These are phyloP conservation scores for Neodiprion pinetum DNA, from an alignment of 1,140 invertebrate species.

Conservation along the genomic window DNA sequence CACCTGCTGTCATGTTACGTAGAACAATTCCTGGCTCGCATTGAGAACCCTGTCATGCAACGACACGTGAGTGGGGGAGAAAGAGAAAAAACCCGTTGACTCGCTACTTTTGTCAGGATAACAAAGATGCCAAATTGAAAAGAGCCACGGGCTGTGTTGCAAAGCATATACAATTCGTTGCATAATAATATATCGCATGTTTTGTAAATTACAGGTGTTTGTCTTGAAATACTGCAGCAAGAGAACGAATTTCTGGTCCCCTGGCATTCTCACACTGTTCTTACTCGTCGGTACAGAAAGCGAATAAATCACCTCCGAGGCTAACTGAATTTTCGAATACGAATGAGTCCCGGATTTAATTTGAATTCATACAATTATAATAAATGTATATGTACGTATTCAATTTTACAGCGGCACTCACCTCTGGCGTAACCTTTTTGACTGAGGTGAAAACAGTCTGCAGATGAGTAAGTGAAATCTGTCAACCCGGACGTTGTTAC, in stretches of 20 bases:
- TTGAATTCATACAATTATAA: no score
- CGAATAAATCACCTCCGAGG: no score
- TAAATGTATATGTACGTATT: background rate
- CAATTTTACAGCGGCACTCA: conserved; percentile 40
- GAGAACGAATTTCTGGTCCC: no score
- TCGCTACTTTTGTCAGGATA: background rate
- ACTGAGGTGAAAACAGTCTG: conserved; percentile 78
- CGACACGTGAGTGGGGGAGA: background rate
- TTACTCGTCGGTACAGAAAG: no score
- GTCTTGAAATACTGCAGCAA: no score
- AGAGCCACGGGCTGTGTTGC: background rate
- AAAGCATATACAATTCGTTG: no score
- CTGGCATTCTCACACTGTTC: no score
- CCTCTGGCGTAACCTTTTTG: conserved; percentile 68
- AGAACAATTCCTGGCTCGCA: background rate
- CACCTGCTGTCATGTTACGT: background rate
- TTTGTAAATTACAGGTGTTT: no score
- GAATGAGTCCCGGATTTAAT: no score
- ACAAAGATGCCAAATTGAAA: background rate
- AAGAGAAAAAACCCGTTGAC: conserved; percentile 8
- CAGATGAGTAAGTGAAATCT: conserved; percentile 69
- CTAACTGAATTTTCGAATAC: no score
- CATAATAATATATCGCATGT: no score
- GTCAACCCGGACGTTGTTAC: conserved; percentile 46
- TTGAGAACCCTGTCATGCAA: background rate